A percentile compares a stretch with the other conserved stretches of the same genome.
Evolutionary conservation across 2,888 invertebrate species (phyloP).

Genomic region (Heliconius aoede): DNA sequence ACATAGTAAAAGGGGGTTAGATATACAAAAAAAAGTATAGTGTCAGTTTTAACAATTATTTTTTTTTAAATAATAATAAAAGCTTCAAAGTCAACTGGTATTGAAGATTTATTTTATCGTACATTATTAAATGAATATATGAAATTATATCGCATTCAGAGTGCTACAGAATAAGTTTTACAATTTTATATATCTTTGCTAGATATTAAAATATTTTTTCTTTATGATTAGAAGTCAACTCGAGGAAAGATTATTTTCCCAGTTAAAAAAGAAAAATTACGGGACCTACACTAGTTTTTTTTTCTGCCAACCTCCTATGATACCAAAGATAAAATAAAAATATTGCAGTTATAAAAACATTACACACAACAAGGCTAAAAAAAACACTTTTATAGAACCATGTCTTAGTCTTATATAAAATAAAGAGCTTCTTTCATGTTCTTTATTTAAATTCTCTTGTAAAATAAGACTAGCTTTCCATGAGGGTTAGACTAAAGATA

Average conservation of each 20-base stretch:
- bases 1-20: not conserved
- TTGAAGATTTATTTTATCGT: no score
- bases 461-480: slow-evolving; percentile 36
- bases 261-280: no score
- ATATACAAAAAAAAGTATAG: not conserved
- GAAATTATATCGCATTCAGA: no score
- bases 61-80: no score
- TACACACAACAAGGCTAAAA: not conserved
- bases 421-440: slow-evolving; percentile 17
- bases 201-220: not conserved
- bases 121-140: no score
- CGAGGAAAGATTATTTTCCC: not conserved
- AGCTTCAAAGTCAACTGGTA: no score
- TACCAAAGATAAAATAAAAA: not conserved
- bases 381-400: not conserved
- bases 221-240: not conserved
- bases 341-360: not conserved
- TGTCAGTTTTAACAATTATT: no score
- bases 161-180: not conserved
- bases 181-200: not conserved
- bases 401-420: slow-evolving; percentile 15
- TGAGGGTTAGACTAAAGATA: slow-evolving; percentile 38
- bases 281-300: no score
- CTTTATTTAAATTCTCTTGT: slow-evolving; percentile 27
- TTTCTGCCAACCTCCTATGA: no score